Percentiles rank a stretch among this genome's conserved stretches.
Conservation (phyloP, 2,797 vertebrate species). For the Alca torda region DNA sequence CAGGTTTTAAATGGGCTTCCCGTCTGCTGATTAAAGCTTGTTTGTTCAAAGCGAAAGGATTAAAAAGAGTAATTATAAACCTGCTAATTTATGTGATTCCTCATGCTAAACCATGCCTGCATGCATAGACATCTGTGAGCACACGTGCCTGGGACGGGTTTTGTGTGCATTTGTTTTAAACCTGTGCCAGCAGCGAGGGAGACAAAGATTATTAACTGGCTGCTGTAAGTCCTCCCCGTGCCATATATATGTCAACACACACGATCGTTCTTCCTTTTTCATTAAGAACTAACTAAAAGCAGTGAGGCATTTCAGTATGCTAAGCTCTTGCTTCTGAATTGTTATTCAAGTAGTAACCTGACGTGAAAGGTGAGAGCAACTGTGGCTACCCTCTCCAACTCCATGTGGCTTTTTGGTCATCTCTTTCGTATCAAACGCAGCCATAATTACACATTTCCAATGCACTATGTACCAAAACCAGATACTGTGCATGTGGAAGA, state of each 20-base stretch:
- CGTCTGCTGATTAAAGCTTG: conserved; percentile 70
- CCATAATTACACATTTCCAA: not conserved
- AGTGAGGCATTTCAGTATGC: conserved; percentile 6
- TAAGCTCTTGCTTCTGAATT: not conserved
- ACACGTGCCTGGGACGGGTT: conserved; percentile 28
- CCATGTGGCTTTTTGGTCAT: not conserved
- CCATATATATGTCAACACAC: conserved; percentile 34
- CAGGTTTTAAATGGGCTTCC: conserved; percentile 69
- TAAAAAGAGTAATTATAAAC: conserved; percentile 68
- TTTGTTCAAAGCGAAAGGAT: conserved; percentile 67
- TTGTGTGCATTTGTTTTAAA: conserved; percentile 43
- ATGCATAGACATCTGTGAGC: conserved; percentile 20
- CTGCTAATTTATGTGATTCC: conserved; percentile 58
- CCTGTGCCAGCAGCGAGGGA: conserved; percentile 41
- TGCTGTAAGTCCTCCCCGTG: conserved; percentile 42
- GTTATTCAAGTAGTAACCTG: conserved; percentile 30
- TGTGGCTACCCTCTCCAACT: not conserved
- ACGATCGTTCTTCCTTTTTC: conserved; percentile 18
- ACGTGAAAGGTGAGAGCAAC: not conserved
- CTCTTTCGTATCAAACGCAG: not conserved
- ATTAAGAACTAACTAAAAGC: conserved; percentile 54
- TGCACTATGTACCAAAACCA: not conserved
- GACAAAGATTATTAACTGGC: conserved; percentile 53
- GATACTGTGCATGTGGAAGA: not conserved
- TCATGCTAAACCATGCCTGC: conserved; percentile 49